phyloP scores from a whole-genome alignment of 2,797 vertebrate species.

The Brachymystax lenok region DNA sequence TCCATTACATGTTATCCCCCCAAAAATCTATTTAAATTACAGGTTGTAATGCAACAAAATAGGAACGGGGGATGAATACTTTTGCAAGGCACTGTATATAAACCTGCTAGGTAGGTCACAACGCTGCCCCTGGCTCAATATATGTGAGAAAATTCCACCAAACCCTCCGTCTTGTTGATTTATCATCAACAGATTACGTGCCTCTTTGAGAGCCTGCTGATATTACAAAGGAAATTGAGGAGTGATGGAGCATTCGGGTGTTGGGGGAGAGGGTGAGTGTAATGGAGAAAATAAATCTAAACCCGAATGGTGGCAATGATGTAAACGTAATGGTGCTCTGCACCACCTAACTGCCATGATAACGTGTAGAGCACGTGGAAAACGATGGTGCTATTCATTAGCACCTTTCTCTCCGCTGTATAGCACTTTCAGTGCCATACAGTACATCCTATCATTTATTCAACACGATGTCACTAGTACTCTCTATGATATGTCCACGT shows the following conservation, averaged over 20 bases:
- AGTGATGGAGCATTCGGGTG: neutral
- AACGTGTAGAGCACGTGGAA: neutral
- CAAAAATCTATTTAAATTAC: too few species aligned
- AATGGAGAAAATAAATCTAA: neutral
- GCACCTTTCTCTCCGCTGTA: neutral
- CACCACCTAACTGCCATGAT: neutral
- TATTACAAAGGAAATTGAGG: neutral
- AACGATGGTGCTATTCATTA: neutral
- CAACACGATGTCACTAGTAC: neutral
- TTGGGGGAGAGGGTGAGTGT: neutral
- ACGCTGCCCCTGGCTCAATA: neutral
- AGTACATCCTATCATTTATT: neutral
- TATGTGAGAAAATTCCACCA: neutral
- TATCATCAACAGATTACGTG: neutral
- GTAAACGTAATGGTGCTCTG: neutral
- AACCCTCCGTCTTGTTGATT: conserved; percentile 1
- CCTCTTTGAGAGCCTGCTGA: neutral
- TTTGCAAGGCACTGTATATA: neutral
- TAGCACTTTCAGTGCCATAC: neutral
- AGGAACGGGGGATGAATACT: too few species aligned
- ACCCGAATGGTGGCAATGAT: neutral
- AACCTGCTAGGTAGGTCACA: neutral
- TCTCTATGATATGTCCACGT: neutral
- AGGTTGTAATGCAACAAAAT: too few species aligned
- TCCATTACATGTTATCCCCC: too few species aligned